Percentiles rank a stretch among this genome's conserved stretches.
Conservation (phyloP, 1,140 invertebrate genomes). For the Whitmania pigra region DNA sequence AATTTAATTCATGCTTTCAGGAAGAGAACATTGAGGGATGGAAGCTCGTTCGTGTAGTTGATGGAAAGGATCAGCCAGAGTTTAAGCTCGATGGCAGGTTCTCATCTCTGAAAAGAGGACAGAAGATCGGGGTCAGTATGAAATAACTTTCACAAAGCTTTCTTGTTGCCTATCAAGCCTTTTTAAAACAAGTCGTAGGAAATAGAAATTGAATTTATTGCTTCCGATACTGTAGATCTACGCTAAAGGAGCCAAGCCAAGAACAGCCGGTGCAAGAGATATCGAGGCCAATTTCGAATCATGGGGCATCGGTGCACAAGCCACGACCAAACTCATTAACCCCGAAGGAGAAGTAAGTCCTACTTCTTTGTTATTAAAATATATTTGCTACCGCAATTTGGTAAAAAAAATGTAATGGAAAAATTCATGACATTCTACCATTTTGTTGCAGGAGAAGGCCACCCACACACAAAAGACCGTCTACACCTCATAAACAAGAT, state of each 20-base stretch:
- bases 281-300: slow-evolving; percentile 16
- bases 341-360: slow-evolving; percentile 12
- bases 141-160: neutral
- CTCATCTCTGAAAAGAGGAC: slow-evolving; percentile 7
- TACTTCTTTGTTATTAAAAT: neutral
- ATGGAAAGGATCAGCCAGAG: slow-evolving; percentile 24
- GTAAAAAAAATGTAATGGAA: neutral
- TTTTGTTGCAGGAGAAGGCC: slow-evolving; percentile 13
- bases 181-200: no score
- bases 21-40: slow-evolving; percentile 34
- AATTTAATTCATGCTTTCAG: slow-evolving; percentile 24
- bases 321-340: slow-evolving; percentile 17
- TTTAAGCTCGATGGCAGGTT: slow-evolving; percentile 14
- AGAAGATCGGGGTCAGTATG: slow-evolving; percentile 15
- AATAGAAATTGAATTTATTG: no score
- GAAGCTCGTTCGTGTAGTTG: slow-evolving; percentile 31
- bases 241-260: slow-evolving; percentile 12
- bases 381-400: neutral
- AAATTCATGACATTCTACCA: neutral
- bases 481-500: slow-evolving; percentile 8
- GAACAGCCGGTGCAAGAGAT: slow-evolving; percentile 7
- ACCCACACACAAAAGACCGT: slow-evolving; percentile 14
- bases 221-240: neutral
- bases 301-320: slow-evolving; percentile 18
- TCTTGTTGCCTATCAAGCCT: no score